Evolutionary conservation across 1,140 invertebrate species (phyloP).

Genomic region (Drosophila busckii): DNA sequence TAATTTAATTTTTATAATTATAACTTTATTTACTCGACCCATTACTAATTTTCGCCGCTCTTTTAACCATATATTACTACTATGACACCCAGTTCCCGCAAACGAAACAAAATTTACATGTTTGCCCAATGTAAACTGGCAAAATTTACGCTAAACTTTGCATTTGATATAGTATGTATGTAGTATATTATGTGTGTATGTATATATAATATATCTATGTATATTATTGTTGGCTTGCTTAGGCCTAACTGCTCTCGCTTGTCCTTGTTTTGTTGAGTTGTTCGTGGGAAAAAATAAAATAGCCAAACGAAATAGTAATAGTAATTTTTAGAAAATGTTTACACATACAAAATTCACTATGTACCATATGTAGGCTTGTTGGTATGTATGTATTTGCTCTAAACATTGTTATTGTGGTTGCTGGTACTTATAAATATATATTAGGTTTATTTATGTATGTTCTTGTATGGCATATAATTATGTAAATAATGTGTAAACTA

Average conservation of each 20-base stretch:
- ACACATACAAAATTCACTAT: slow-evolving; percentile 33
- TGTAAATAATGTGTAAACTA: slow-evolving; percentile 74
- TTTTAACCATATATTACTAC: slow-evolving; percentile 16
- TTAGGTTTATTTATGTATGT: slow-evolving; percentile 58
- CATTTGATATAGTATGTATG: slow-evolving; percentile 38
- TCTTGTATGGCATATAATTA: slow-evolving; percentile 65
- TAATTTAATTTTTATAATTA: slow-evolving; percentile 74
- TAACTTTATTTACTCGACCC: slow-evolving; percentile 60
- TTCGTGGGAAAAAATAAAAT: not conserved
- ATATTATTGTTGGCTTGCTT: slow-evolving; percentile 37
- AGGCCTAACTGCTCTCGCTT: slow-evolving; percentile 29
- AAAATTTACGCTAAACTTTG: slow-evolving; percentile 48
- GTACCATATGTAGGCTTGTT: slow-evolving; percentile 20
- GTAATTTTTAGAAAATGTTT: slow-evolving; percentile 19
- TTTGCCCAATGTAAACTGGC: slow-evolving; percentile 47
- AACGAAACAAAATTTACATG: slow-evolving; percentile 65
- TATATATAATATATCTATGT: slow-evolving; percentile 17
- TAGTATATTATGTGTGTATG: slow-evolving; percentile 18
- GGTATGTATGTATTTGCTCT: slow-evolving; percentile 29
- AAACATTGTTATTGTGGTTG: slow-evolving; percentile 43
- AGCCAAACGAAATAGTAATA: slow-evolving; percentile 13
- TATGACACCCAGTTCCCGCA: slow-evolving; percentile 62
- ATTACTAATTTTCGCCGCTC: slow-evolving; percentile 23
- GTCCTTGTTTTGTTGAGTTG: slow-evolving; percentile 8
- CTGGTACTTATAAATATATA: slow-evolving; percentile 55